A percentile compares a stretch with the other conserved stretches of the same genome.
Conservation (phyloP, 1,140 invertebrate species). For the Orchesella cincta region DNA sequence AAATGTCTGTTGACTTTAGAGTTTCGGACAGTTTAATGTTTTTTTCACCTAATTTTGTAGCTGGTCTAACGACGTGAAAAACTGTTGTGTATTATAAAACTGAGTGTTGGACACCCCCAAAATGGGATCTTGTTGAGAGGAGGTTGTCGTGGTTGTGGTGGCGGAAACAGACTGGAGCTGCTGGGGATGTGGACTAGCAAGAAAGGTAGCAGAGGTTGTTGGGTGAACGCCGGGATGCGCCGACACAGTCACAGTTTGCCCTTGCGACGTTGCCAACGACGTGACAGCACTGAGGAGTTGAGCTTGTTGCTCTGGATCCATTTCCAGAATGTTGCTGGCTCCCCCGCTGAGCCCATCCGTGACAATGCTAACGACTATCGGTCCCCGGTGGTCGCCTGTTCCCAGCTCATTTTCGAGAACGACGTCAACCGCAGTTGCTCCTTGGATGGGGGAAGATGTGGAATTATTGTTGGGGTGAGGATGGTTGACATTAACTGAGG, state of each 20-base stretch:
- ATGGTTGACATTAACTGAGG: neutral
- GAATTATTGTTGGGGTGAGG: neutral
- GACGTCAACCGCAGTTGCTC: neutral
- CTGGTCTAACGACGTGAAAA: slow-evolving; percentile 8
- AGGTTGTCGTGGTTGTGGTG: neutral
- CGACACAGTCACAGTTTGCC: neutral
- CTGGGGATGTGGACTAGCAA: neutral
- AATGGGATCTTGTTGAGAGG: slow-evolving; percentile 15
- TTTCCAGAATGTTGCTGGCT: neutral
- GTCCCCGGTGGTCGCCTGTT: neutral
- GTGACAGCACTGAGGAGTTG: slow-evolving; percentile 3
- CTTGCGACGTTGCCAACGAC: neutral
- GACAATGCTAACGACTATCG: slow-evolving; percentile 12
- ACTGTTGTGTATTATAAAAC: slow-evolving; percentile 22
- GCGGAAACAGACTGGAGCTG: neutral
- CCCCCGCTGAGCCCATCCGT: neutral
- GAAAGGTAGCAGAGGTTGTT: neutral
- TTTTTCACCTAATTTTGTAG: slow-evolving; percentile 1
- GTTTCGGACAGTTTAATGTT: no score
- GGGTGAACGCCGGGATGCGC: neutral
- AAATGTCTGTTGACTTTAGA: no score
- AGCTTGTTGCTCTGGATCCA: slow-evolving; percentile 7
- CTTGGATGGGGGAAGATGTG: slow-evolving; percentile 5
- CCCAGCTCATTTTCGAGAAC: slow-evolving; percentile 4
- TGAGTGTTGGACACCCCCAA: slow-evolving; percentile 10